A percentile compares a stretch with the other conserved stretches of the same genome.
phyloP scores from a whole-genome alignment of 2,797 vertebrate genomes.

The Melanotaenia trifasciata region DNA sequence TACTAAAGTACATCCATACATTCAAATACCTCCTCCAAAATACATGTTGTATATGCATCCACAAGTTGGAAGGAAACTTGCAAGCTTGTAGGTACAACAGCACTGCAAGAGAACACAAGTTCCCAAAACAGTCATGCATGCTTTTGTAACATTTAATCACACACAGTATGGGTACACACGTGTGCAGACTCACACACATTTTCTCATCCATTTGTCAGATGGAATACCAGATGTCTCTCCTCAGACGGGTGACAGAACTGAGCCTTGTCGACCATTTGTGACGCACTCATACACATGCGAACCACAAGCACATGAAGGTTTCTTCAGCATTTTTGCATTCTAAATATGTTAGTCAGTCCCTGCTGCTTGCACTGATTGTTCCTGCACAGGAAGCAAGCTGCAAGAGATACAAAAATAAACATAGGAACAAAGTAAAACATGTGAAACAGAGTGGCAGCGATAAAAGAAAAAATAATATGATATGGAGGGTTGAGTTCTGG shows the following conservation, averaged over 20 bases:
- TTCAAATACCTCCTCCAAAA: too few relatives aligned
- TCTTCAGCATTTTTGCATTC: constrained; percentile 44
- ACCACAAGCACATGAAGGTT: constrained; percentile 25
- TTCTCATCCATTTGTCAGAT: constrained; percentile 60
- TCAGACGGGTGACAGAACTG: constrained; percentile 53
- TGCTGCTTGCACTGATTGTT: constrained; percentile 31
- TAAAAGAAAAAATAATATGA: constrained; percentile 23
- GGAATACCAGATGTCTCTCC: constrained; percentile 69
- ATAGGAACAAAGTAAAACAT: constrained; percentile 21
- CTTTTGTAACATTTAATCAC: constrained; percentile 16
- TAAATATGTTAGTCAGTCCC: constrained; percentile 58
- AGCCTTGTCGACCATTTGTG: constrained; percentile 59
- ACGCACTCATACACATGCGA: constrained; percentile 43
- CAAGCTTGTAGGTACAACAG: constrained; percentile 17
- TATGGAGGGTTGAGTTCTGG: constrained; percentile 22
- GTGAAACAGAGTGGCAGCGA: constrained; percentile 25
- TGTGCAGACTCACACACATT: constrained; percentile 12
- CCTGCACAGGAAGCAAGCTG: not conserved
- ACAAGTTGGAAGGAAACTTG: constrained; percentile 7
- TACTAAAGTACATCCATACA: too few relatives aligned
- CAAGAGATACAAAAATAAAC: constrained; percentile 18
- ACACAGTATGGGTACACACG: constrained; percentile 5
- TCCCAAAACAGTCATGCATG: constrained; percentile 10
- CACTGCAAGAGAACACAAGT: constrained; percentile 8
- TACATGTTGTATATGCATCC: not conserved